Evolutionary conservation across 2,888 invertebrate genomes (phyloP), one percentile per base, ranked within the genome.

Genomic region (Agrilus biguttatus): DNA sequence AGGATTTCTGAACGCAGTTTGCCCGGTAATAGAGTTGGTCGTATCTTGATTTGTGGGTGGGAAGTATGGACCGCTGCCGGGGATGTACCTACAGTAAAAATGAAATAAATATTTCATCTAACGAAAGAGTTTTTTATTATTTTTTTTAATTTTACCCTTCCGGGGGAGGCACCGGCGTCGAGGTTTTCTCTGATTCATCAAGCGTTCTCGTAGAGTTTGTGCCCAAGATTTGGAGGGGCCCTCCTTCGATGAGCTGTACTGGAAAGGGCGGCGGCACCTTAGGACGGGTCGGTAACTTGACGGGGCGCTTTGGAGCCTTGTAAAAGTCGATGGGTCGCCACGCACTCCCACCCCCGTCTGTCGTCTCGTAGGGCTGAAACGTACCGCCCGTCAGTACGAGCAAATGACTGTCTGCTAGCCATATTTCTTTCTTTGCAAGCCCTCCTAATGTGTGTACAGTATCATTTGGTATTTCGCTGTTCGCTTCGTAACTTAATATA

Each of bases 191-290:
- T 74, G 78, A 65, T 75, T 71, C 71, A 75, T 73, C 75, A 76
- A 74, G 69, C 73, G 79, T 72, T 72, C 81, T 74, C 72, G 78
- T 72, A 73, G 80, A 75, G 72, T 84, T 83, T 70, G 78, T 75
- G 65, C 84, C 82, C 69, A 90, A 76, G 75, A 89, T 82, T 72
- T 86, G 80, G 68, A 89, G 75, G 63, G 89, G 89, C 59, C 87
- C 89, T 61, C 80, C 76, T 63, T 88, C 85, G 65, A 77, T 75
- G 66, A 90, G 80, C 70, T 85, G 88, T 68, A 90, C 82, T 62
- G 90, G 90, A 81, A 90, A 90, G 70, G 90, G 90, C 74, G 90
- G 90, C 67, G 90, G 88, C 56, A 89, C 78, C 66, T 80, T 80
- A 8, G 88, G 87, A 65, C 80, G 78, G 41, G 78, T 67, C 36